Percentiles rank a stretch among this genome's conserved stretches.
phyloP scores from a whole-genome alignment of 2,888 invertebrate genomes.

The Melolontha melolontha region DNA sequence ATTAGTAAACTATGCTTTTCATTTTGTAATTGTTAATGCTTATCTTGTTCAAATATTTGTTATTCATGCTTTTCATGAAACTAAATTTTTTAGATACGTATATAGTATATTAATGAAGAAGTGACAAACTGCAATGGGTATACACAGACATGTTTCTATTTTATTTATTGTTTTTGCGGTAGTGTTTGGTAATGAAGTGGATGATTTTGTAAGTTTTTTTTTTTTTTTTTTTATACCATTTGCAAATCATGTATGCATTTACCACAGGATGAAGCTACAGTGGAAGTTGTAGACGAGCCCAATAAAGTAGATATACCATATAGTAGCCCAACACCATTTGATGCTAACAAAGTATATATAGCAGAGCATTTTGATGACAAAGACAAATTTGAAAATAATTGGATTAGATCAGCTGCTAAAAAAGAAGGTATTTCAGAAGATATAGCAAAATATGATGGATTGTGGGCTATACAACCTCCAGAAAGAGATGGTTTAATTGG shows the following conservation, averaged over 20 bases:
- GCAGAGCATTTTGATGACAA: slow-evolving; percentile 89
- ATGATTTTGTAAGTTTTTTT: slow-evolving; percentile 53
- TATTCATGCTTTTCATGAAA: background rate
- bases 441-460: slow-evolving; percentile 95
- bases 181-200: slow-evolving; percentile 46
- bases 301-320: slow-evolving; percentile 70
- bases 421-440: slow-evolving; percentile 89
- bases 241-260: background rate
- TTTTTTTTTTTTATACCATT: background rate
- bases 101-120: slow-evolving; percentile 37
- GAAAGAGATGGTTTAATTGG: slow-evolving; percentile 79
- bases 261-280: slow-evolving; percentile 57
- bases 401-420: slow-evolving; percentile 91
- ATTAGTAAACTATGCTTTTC: no score
- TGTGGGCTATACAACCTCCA: slow-evolving; percentile 82
- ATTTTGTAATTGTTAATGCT: slow-evolving; percentile 10
- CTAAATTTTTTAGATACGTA: slow-evolving; percentile 10
- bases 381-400: slow-evolving; percentile 78
- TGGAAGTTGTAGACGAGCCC: slow-evolving; percentile 57
- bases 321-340: slow-evolving; percentile 76
- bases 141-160: slow-evolving; percentile 30
- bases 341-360: slow-evolving; percentile 75
- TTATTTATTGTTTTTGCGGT: slow-evolving; percentile 40
- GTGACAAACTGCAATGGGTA: slow-evolving; percentile 31
- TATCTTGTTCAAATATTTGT: slow-evolving; percentile 33